Percentiles rank a stretch among this genome's conserved stretches.
phyloP scores from a whole-genome alignment of 2,888 invertebrate species.

The Agrochola circellaris region DNA sequence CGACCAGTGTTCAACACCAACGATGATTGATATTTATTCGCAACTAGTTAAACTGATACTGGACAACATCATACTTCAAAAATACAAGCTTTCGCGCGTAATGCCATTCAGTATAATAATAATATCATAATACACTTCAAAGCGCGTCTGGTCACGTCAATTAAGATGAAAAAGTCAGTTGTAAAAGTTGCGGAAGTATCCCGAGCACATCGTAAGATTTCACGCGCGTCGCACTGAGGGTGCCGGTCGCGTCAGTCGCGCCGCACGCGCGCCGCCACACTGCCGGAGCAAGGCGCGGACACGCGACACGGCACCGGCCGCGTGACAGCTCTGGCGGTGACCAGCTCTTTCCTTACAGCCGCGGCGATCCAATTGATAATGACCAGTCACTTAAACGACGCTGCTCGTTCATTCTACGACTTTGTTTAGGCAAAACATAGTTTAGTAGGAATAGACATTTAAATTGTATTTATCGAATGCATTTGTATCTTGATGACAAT shows the following conservation, averaged over 20 bases:
- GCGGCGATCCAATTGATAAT: neutral
- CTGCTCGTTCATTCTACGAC: neutral
- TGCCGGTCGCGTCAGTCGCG: constrained; percentile 36
- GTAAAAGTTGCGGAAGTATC: constrained; percentile 60
- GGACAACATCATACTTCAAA: constrained; percentile 8
- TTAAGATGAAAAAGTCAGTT: constrained; percentile 24
- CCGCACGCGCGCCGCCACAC: constrained; percentile 65
- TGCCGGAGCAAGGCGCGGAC: constrained; percentile 42
- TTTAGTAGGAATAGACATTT: neutral
- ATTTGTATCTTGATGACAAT: constrained; percentile 6
- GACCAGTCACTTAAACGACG: neutral
- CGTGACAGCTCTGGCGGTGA: neutral
- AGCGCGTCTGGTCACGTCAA: constrained; percentile 7
- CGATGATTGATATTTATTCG: neutral
- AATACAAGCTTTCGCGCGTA: neutral
- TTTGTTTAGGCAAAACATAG: neutral
- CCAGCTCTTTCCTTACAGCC: neutral
- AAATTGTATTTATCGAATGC: neutral
- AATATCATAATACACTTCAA: neutral
- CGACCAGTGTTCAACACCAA: neutral
- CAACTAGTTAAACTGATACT: neutral
- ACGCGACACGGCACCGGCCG: neutral
- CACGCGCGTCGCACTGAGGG: constrained; percentile 1
- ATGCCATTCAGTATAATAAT: neutral
- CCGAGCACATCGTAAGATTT: constrained; percentile 22